phyloP scores from a whole-genome alignment of 2,888 invertebrate species.

The Trilocha varians region DNA sequence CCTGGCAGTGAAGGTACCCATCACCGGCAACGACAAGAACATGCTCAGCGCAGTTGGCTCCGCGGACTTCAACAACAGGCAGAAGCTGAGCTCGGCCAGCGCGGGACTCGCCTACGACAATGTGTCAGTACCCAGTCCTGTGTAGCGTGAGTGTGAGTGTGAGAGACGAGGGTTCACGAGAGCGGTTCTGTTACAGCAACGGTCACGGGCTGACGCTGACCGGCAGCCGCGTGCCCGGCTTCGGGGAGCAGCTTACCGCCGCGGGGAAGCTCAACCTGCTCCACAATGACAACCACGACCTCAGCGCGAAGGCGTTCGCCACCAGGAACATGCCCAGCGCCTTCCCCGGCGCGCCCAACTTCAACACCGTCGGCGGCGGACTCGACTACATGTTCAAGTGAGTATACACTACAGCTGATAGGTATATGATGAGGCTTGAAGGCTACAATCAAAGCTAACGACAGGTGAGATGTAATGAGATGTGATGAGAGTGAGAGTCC shows the following conservation, averaged over 20 bases:
- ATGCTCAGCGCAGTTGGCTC: constrained; percentile 28
- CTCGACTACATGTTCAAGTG: constrained; percentile 21
- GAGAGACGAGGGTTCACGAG: no score
- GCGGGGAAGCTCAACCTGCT: constrained; percentile 22
- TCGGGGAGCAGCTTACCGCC: constrained; percentile 25
- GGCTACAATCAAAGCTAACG: no score
- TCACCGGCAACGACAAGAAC: constrained; percentile 24
- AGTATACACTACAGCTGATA: constrained; percentile 7
- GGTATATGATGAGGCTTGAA: no score
- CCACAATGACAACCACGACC: constrained; percentile 23
- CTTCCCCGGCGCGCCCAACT: constrained; percentile 14
- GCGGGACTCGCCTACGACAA: constrained; percentile 35
- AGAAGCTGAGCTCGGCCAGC: constrained; percentile 19
- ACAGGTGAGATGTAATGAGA: no score
- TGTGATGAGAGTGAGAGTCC: no score
- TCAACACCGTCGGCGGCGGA: constrained; percentile 21
- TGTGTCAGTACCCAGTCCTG: constrained; percentile 29
- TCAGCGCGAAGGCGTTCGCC: constrained; percentile 26
- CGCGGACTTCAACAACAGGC: constrained; percentile 15
- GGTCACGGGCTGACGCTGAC: constrained; percentile 23
- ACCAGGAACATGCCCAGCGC: constrained; percentile 23
- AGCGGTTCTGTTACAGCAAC: constrained; percentile 16
- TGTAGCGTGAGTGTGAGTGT: no score
- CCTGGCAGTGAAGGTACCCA: constrained; percentile 21
- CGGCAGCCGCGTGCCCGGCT: constrained; percentile 21